Percentiles rank a stretch among this genome's conserved stretches.
These are phyloP conservation scores for Hemiscyllium ocellatum DNA, from an alignment of 2,113 vertebrate genomes.

Conservation along the genomic window DNA sequence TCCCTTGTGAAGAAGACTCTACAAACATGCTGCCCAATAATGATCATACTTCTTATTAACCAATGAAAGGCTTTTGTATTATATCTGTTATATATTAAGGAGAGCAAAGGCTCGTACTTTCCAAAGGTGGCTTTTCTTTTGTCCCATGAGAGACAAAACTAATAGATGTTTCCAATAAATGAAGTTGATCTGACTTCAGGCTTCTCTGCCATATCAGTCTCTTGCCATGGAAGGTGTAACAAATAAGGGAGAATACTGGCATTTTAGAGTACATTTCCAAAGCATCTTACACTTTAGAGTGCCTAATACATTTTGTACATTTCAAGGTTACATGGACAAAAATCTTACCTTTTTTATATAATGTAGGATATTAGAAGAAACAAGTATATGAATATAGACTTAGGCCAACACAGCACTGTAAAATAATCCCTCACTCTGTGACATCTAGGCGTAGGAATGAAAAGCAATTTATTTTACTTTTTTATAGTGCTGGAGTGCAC, in stretches of 20 bases:
- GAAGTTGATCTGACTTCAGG: slow-evolving; percentile 28
- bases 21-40: not conserved
- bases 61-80: not conserved
- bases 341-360: not conserved
- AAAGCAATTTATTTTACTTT: not conserved
- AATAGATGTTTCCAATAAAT: slow-evolving; percentile 30
- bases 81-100: not conserved
- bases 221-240: slow-evolving; percentile 15
- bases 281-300: not conserved
- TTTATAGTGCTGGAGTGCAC: not conserved
- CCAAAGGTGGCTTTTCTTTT: not conserved
- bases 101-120: slow-evolving; percentile 10
- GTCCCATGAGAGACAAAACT: not conserved
- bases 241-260: not conserved
- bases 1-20: not conserved
- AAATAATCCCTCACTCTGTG: not conserved
- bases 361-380: not conserved
- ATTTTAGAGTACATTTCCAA: not conserved
- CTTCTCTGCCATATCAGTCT: not conserved
- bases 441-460: not conserved
- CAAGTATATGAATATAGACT: no score
- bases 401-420: not conserved
- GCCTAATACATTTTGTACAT: not conserved
- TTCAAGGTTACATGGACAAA: not conserved
- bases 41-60: slow-evolving; percentile 14